Conservation (phyloP, 2,797 vertebrate species). For the Eleutherodactylus coqui region DNA sequence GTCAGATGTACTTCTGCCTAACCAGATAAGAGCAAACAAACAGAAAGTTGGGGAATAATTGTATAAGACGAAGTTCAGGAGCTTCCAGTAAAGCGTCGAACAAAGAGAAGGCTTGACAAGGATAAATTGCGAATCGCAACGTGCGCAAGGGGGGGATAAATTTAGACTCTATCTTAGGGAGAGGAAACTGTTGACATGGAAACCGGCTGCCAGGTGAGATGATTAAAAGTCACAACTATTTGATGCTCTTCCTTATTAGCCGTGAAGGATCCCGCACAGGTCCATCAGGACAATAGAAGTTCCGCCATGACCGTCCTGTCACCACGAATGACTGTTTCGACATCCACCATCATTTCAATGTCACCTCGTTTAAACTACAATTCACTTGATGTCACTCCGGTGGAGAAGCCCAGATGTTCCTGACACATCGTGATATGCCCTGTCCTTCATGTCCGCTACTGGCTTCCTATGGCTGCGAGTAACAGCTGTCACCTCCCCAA, state of each 20-base stretch:
- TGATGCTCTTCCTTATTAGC: conserved; percentile 4
- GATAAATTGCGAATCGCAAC: conserved; percentile 37
- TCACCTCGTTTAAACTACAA: conserved; percentile 43
- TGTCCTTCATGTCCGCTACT: conserved; percentile 47
- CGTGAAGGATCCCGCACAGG: background rate
- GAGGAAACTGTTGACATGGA: conserved; percentile 53
- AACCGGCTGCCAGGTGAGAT: conserved; percentile 54
- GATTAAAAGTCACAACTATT: conserved; percentile 47
- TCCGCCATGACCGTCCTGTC: background rate
- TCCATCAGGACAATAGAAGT: background rate
- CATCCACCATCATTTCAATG: conserved; percentile 33
- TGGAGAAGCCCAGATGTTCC: conserved; percentile 50
- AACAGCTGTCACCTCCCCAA: conserved; percentile 52
- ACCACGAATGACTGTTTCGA: background rate
- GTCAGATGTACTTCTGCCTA: background rate
- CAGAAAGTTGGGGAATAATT: conserved; percentile 5
- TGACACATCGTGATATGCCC: conserved; percentile 47
- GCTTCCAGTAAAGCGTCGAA: conserved; percentile 9
- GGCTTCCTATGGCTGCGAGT: background rate
- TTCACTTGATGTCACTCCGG: conserved; percentile 26
- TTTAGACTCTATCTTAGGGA: conserved; percentile 48
- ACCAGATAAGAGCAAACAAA: conserved; percentile 14
- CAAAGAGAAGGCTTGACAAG: conserved; percentile 51
- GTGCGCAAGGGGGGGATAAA: conserved; percentile 45
- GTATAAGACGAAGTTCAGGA: background rate